Evolutionary conservation across 2,888 invertebrate genomes (phyloP), one percentile per base, ranked within the genome.

Genomic region (Cacoxenus indagator): DNA sequence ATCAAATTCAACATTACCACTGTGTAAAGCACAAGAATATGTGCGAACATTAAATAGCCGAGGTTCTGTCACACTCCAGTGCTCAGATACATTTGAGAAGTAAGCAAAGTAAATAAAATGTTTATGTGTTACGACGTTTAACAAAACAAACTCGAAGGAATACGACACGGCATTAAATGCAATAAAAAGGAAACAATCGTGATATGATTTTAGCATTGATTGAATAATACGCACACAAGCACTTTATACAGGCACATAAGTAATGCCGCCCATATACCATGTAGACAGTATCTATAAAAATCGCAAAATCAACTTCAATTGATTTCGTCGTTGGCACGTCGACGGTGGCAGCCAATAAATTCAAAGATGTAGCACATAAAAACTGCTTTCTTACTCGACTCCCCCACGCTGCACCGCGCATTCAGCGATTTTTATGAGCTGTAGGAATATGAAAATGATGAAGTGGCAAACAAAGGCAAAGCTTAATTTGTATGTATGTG

Each of bases 401-500:
- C 9, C 19, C 22, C 22, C 51, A 17, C 22, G 19, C 22, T 19
- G 11, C n/a, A 22, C 9, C 9, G 17, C 51, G 11, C 51, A 6
- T 22, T 22, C 51, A 51, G 51, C 17, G 51, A 51, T 51, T 51
- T 51, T n/a, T 51, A 51, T 51, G 51, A 51, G 51, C 51, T 51
- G 51, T 51, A 51, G 22, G 51, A 3, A 51, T 51, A 51, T 51
- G 51, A 51, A 51, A 51, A 51, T 51, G 51, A 51, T 51, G 51
- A 51, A 51, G 17, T 8, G 22, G 19, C 22, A 48, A 19, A 22
- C 9, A 5, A 51, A 51, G 51, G 51, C 8, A 19, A 51, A 17
- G 51, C 45, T n/a, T 51, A 9, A 22, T 22, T 19, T 51, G 22
- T 8, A 51, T 37, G 37, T 37, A 4, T 37, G 37, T 37, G 5